phyloP scores from a whole-genome alignment of 2,888 invertebrate genomes.

The Thymelicus sylvestris region DNA sequence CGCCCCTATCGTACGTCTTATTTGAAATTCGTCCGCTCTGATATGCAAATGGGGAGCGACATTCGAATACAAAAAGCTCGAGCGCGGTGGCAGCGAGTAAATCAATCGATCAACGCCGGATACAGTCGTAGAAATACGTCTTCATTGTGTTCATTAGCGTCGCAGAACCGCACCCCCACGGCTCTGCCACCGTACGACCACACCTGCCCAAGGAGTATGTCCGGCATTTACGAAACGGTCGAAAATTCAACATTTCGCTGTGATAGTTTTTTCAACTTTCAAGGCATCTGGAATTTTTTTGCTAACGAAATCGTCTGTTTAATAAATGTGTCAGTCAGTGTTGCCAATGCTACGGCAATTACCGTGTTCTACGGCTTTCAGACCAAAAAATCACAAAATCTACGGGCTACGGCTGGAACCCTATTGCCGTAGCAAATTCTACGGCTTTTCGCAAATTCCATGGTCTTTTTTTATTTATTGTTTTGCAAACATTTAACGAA shows the following conservation, averaged over 20 bases:
- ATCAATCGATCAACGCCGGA: constrained; percentile 85
- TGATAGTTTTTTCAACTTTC: neutral
- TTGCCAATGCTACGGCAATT: too few species aligned
- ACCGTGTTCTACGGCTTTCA: too few species aligned
- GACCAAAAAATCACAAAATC: too few species aligned
- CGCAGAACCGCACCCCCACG: constrained; percentile 49
- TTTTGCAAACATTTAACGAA: too few species aligned
- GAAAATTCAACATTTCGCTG: constrained; percentile 51
- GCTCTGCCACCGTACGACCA: constrained; percentile 51
- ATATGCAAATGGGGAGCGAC: constrained; percentile 81
- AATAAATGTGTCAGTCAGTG: too few species aligned
- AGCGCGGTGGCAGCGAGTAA: constrained; percentile 83
- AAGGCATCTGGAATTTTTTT: neutral
- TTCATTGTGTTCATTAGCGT: constrained; percentile 85
- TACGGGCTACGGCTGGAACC: too few species aligned
- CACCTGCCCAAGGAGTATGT: constrained; percentile 74
- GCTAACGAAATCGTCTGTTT: too few species aligned
- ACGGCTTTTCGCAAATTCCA: too few species aligned
- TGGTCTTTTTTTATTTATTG: too few species aligned
- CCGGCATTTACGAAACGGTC: constrained; percentile 69
- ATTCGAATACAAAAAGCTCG: constrained; percentile 84
- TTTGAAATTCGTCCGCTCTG: constrained; percentile 77
- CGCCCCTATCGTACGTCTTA: constrained; percentile 51
- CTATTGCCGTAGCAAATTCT: too few species aligned
- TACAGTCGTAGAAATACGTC: constrained; percentile 80